Evolutionary conservation across 2,888 invertebrate genomes (phyloP).

Genomic region (Rhagonycha fulva): DNA sequence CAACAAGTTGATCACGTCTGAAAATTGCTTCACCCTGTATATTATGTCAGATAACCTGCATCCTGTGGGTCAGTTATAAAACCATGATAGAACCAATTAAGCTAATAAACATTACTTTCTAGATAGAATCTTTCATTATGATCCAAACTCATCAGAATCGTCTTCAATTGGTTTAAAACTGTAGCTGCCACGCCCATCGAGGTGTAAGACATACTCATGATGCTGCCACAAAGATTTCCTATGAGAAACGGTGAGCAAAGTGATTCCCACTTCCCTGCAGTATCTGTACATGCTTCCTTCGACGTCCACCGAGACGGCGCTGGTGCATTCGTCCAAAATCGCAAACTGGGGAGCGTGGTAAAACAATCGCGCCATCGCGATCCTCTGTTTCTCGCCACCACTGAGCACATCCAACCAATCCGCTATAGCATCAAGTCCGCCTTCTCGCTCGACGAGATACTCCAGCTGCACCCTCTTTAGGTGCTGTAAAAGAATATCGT

Average conservation of each 20-base stretch:
- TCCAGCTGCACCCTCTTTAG: slow-evolving; percentile 83
- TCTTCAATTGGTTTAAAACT: slow-evolving; percentile 85
- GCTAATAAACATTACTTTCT: background rate
- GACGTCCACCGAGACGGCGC: slow-evolving; percentile 97
- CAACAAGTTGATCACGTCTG: background rate
- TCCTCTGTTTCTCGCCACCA: slow-evolving; percentile 97
- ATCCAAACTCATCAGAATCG: slow-evolving; percentile 90
- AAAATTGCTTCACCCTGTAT: background rate
- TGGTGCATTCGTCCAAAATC: slow-evolving; percentile 98
- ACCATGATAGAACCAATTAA: background rate
- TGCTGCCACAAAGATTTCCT: slow-evolving; percentile 96
- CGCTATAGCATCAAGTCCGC: slow-evolving; percentile 88
- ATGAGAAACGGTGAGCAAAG: slow-evolving; percentile 96
- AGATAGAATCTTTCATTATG: slow-evolving; percentile 61
- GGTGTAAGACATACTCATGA: slow-evolving; percentile 93
- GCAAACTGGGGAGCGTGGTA: slow-evolving; percentile 99
- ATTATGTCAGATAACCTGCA: background rate
- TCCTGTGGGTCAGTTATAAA: background rate
- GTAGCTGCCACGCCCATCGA: slow-evolving; percentile 93
- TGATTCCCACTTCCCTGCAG: slow-evolving; percentile 86
- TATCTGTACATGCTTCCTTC: slow-evolving; percentile 97
- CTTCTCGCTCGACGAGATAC: slow-evolving; percentile 83
- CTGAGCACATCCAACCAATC: slow-evolving; percentile 99
- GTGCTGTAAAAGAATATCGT: slow-evolving; percentile 76
- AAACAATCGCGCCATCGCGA: slow-evolving; percentile 97